Base-by-base conservation (phyloP, 2,888 invertebrate species). In the Diploptera punctata region DNA sequence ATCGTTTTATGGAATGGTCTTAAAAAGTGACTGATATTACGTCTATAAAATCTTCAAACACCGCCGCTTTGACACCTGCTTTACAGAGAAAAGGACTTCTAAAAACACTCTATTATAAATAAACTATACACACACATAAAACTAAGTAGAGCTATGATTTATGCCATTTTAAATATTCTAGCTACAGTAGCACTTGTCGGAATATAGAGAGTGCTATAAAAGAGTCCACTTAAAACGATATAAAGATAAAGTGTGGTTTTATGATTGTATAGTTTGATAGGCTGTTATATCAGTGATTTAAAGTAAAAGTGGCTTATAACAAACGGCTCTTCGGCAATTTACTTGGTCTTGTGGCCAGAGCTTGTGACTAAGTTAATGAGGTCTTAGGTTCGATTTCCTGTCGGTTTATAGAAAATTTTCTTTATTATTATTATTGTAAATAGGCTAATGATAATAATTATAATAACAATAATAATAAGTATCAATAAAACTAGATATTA, bases 11-110 rank as follows among this genome's bases (percentile, higher is more conserved):
- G 67, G 68, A 24, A 21, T 18, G 29, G 19, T 26, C 18, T 68
- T 38, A 38, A n/a, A 71, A 67, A 52, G 52, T 33, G 65, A 71
- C 71, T 71, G 67, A 71, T 67, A 71, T 43, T 67, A 26, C 43
- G 19, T 38, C 52, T 43, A 67, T 67, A 71, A 71, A 71, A 67
- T 7, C n/a, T 13, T 33, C 38, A 33, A 26, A 10, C 21, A 38
- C 33, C 43, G 33, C 26, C 26, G 31, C n/a, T 47, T 65, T 65
- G 18, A 47, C 65, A 47, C 65, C 47, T 47, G 65, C 26, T 47
- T 19, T 44, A 47, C 44, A 21, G 24, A 44, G 29, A 65, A 65
- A n/a, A 26, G 10, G 26, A 16, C 19, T 9, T 19, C 21, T 38
- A 38, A 38, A 38, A 38, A 5, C 26, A n/a, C n/a, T 29, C 29